Conservation (phyloP, 2,888 invertebrate genomes). For the Chesias legatella region DNA sequence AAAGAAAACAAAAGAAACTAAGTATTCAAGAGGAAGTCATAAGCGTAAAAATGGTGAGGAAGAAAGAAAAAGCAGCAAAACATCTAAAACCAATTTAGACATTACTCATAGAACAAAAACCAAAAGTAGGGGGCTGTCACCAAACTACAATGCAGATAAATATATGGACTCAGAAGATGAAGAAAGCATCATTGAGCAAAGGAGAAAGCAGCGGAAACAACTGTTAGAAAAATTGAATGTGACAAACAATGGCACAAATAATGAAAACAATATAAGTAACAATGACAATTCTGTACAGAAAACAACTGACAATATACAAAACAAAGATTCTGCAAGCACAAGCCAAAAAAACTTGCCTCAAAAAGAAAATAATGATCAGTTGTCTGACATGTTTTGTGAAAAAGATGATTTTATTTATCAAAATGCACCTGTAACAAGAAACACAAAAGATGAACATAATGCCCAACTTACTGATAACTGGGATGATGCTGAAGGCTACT, state of each 20-base stretch:
- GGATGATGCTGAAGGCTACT: conserved; percentile 99
- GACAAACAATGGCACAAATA: conserved; percentile 24
- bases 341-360: conserved; percentile 20
- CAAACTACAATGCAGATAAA: conserved; percentile 79
- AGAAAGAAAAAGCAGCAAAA: conserved; percentile 17
- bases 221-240: conserved; percentile 81
- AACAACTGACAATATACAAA: conserved; percentile 16
- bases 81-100: conserved; percentile 18
- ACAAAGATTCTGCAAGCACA: conserved; percentile 12
- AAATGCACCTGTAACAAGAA: conserved; percentile 46
- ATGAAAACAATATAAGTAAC: conserved; percentile 24
- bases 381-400: conserved; percentile 95
- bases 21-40: conserved; percentile 30
- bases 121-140: conserved; percentile 34
- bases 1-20: conserved; percentile 30
- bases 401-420: conserved; percentile 91
- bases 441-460: conserved; percentile 79
- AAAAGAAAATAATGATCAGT: conserved; percentile 51
- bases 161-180: conserved; percentile 90
- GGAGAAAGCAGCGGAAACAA: conserved; percentile 92
- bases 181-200: conserved; percentile 93
- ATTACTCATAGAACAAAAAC: conserved; percentile 20
- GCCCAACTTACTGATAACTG: conserved; percentile 97
- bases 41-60: conserved; percentile 40
- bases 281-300: conserved; percentile 17